phyloP scores from a whole-genome alignment of 2,797 vertebrate genomes.

The Arnoldichthys spilopterus region DNA sequence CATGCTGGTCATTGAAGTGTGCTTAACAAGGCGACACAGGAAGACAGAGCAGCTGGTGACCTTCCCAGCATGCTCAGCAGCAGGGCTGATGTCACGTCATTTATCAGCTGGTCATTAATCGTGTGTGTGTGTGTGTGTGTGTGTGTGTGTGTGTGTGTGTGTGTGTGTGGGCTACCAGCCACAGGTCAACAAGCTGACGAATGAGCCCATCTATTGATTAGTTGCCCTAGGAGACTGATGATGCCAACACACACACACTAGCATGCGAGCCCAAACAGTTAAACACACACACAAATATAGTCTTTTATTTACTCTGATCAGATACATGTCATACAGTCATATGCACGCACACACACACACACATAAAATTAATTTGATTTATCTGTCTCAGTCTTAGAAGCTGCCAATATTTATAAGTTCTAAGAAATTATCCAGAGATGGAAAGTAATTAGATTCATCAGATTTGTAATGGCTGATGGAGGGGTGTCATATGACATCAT shows the following conservation, averaged over 20 bases:
- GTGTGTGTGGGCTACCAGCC: conserved; percentile 43
- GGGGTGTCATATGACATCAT: not conserved
- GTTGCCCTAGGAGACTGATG: conserved; percentile 92
- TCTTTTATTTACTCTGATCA: not conserved
- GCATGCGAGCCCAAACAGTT: conserved; percentile 84
- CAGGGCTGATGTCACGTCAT: conserved; percentile 77
- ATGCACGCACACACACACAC: not conserved
- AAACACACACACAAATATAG: not conserved
- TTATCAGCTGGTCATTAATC: conserved; percentile 91
- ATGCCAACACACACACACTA: conserved; percentile 90
- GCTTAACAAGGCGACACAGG: conserved; percentile 54
- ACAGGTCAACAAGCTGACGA: conserved; percentile 75
- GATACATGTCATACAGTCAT: not conserved
- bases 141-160: conserved; percentile 47
- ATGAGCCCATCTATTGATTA: conserved; percentile 96
- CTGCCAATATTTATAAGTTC: not conserved
- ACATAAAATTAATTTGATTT: not conserved
- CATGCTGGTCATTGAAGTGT: conserved; percentile 35
- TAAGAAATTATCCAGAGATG: not conserved
- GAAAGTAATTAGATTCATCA: conserved; percentile 4
- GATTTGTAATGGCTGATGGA: not conserved
- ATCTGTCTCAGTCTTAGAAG: not conserved
- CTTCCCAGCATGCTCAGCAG: conserved; percentile 77
- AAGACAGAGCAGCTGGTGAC: conserved; percentile 77
- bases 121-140: conserved; percentile 73